Base-by-base conservation (phyloP, 2,888 invertebrate species). In the Apodemia mormo region DNA sequence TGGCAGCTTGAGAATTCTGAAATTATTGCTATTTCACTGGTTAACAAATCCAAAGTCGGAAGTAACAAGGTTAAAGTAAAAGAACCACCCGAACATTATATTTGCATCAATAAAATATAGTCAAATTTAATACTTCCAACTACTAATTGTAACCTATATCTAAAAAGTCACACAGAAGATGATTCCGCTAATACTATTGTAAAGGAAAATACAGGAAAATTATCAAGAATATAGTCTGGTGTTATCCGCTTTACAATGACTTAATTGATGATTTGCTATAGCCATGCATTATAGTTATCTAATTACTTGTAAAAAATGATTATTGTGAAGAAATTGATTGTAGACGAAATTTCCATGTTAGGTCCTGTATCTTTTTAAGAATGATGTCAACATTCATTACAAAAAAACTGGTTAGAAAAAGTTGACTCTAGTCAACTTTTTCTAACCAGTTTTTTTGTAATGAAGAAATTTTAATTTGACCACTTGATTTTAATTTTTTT, bases 191-290 rank as follows among this genome's bases (percentile, higher is more conserved):
- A 66, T 72, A 12, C 65, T 54, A 73, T 14, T 65, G 66, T 68
- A 70, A 71, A 56, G 58, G 86, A 77, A 81, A 85, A 84, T 86
- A 87, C 82, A 84, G 85, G 86, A 89, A 91, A 87, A 88, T 89
- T 89, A 89, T 75, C 76, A 72, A 79, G 71, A 78, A 76, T 69
- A 77, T 33, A 76, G 69, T 65, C 88, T 90, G 87, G 65, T 82
- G 90, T 92, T 92, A 92, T 83, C 83, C 84, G 89, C 90, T 81
- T 82, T 92, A 92, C 87, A 81, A 92, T 92, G 92, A 86, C 83
- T 90, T 92, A 90, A 87, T 85, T 78, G 78, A 80, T 90, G 91
- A 89, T 81, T 81, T 79, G 90, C 85, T 73, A 78, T 81, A 82
- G 75, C 54, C 91, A 90, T 90, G 90, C 90, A 72, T 43, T 67